Conservation (phyloP, 2,113 vertebrate species). For the Canis aureus region DNA sequence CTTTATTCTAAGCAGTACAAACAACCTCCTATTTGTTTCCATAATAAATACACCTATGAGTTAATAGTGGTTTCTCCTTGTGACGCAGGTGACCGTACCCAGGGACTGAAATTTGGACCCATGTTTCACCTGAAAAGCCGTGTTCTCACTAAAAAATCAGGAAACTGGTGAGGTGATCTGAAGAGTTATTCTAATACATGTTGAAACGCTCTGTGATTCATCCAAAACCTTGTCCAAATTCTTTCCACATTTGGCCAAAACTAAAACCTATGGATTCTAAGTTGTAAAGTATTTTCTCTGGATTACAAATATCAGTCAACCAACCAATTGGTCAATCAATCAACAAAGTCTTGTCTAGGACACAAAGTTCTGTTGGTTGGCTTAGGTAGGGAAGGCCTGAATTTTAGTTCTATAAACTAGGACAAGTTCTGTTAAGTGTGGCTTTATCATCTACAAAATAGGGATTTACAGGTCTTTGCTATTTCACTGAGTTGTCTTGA, state of each 20-base stretch:
- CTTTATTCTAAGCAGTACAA: constrained; percentile 39
- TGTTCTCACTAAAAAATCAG: not conserved
- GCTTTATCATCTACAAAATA: not conserved
- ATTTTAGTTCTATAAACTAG: not conserved
- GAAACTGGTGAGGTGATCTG: not conserved
- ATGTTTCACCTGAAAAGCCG: not conserved
- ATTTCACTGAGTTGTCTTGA: not conserved
- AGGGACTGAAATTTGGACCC: not conserved
- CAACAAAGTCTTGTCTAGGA: not conserved
- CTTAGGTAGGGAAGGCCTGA: not conserved
- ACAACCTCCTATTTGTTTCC: not conserved
- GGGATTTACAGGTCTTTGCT: not conserved
- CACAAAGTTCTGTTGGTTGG: not conserved
- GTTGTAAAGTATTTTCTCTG: constrained; percentile 1
- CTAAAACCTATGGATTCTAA: constrained; percentile 16
- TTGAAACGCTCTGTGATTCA: not conserved
- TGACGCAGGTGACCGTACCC: not conserved
- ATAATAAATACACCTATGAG: not conserved
- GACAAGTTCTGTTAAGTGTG: not conserved
- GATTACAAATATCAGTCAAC: not conserved
- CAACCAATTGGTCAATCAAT: not conserved
- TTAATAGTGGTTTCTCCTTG: not conserved
- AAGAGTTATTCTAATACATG: not conserved
- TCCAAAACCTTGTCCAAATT: not conserved
- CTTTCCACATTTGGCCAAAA: constrained; percentile 16